Evolutionary conservation across 53 echinoderm and acorn worm genomes (phyloP).

Genomic region (Antedon mediterranea): DNA sequence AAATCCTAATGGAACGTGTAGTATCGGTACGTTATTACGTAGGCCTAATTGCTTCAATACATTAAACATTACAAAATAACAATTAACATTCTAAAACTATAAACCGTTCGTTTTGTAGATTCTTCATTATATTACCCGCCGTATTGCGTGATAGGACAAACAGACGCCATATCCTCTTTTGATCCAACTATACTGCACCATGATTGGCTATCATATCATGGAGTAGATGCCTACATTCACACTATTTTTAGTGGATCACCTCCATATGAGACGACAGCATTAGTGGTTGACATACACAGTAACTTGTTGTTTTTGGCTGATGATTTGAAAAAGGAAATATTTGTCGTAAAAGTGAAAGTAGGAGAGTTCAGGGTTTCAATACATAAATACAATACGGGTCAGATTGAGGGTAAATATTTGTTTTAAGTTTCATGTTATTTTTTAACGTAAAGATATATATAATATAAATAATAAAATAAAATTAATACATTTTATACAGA

Average conservation of each 20-base stretch:
- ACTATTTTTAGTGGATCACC: neutral
- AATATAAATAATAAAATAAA: too few relatives aligned
- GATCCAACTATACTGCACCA: neutral
- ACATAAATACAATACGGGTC: neutral
- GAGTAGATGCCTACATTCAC: neutral
- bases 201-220: neutral
- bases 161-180: neutral
- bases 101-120: neutral
- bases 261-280: neutral
- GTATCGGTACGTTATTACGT: too few relatives aligned
- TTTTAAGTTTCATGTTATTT: neutral
- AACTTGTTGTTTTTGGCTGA: neutral
- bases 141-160: neutral
- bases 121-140: neutral
- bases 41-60: too few relatives aligned
- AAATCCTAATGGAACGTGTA: neutral
- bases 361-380: neutral
- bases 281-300: neutral
- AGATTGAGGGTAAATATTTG: neutral
- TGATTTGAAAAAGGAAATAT: neutral
- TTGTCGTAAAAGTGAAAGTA: neutral
- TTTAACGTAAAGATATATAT: too few relatives aligned
- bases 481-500: too few relatives aligned
- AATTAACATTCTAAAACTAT: neutral
- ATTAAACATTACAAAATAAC: too few relatives aligned